phyloP scores from a whole-genome alignment of 2,113 vertebrate genomes.

The Prietella phreatophila region DNA sequence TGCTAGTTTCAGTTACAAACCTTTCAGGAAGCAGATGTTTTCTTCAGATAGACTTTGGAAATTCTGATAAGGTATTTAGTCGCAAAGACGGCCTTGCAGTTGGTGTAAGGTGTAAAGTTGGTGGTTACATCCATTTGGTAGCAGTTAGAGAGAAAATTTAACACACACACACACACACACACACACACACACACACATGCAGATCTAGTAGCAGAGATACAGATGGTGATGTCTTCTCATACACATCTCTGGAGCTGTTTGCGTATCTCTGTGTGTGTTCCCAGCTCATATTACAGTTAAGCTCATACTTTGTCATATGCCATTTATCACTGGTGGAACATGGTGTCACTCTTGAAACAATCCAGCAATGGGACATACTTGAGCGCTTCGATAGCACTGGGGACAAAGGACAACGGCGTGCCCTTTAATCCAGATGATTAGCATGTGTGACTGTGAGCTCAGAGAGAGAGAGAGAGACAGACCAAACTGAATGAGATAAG shows the following conservation, averaged over 20 bases:
- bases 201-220: too few species aligned
- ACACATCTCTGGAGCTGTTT: not conserved
- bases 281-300: not conserved
- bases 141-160: not conserved
- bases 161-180: not conserved
- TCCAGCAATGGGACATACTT: not conserved
- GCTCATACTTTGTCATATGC: slow-evolving; percentile 6
- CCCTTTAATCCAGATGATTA: not conserved
- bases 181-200: slow-evolving; percentile 9
- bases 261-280: not conserved
- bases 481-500: not conserved
- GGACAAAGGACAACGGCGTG: not conserved
- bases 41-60: not conserved
- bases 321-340: not conserved
- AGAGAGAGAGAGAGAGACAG: not conserved
- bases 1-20: not conserved
- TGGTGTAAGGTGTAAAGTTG: not conserved
- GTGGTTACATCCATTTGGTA: not conserved
- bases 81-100: not conserved
- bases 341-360: not conserved
- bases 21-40: not conserved
- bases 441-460: not conserved
- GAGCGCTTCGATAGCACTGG: not conserved
- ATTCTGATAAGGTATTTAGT: slow-evolving; percentile 12
- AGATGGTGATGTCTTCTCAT: not conserved